Conservation (phyloP, 1,140 invertebrate genomes). For the Sesamia nonagrioides region DNA sequence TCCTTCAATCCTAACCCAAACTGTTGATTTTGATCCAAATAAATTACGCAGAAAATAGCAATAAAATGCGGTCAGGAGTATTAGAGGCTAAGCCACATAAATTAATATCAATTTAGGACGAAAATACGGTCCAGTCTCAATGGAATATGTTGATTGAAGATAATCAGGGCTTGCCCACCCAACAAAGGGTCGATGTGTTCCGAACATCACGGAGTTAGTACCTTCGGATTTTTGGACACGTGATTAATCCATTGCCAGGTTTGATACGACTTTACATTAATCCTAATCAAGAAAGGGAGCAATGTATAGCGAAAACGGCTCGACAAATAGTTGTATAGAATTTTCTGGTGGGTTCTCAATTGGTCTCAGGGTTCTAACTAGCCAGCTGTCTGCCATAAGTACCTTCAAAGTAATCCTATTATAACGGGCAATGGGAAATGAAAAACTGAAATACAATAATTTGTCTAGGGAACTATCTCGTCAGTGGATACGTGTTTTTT, state of each 20-base stretch:
- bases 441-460: conserved; percentile 24
- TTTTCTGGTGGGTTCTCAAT: not conserved
- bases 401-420: conserved; percentile 28
- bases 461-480: conserved; percentile 40
- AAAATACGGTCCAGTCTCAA: conserved; percentile 33
- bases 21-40: not conserved
- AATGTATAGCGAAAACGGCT: too few species aligned
- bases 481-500: conserved; percentile 13
- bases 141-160: conserved; percentile 35
- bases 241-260: conserved; percentile 6
- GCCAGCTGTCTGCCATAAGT: conserved; percentile 7
- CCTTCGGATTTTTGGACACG: not conserved
- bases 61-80: conserved; percentile 15
- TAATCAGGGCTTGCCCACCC: conserved; percentile 40
- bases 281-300: too few species aligned
- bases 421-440: conserved; percentile 7
- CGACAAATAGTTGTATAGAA: too few species aligned
- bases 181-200: conserved; percentile 15
- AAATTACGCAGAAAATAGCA: conserved; percentile 16
- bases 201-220: not conserved
- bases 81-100: conserved; percentile 25
- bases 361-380: conserved; percentile 2
- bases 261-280: not conserved
- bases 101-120: conserved; percentile 45
- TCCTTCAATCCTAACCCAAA: not conserved